Base-by-base conservation (phyloP, 1,140 invertebrate genomes). In the Palaemon carinicauda region DNA sequence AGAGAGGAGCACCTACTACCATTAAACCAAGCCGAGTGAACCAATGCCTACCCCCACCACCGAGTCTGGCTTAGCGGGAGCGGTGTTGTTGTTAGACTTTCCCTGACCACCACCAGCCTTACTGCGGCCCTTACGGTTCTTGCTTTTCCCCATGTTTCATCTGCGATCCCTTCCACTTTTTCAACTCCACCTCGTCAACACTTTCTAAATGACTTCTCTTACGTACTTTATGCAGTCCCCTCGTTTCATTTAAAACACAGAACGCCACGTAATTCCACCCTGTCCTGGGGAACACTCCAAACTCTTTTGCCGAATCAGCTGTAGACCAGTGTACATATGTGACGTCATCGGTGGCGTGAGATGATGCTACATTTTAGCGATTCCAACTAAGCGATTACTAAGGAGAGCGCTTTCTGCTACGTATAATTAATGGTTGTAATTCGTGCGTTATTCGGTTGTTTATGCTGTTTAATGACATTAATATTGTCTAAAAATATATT, bases 31-130 rank as follows among this genome's bases (percentile, higher is more conserved):
- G 41, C 41, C 41, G 41, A 41, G 41, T 9, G 41, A 73, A 75
- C 73, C 73, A 75, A 75, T 75, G 73, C 73, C 73, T 75, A 75
- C 73, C 73, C 73, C 73, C 73, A n/a, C 33, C 33, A 75, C 73
- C 31, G 73, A 21, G 73, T 75, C 73, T 51, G 73, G 73, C 73
- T 75, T 73, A 73, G 29, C 19, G 73, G 73, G 73, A 75, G 73
- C 27, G 31, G 29, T 50, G 41, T 41, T 41, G 33, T 75, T 51
- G 19, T 41, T 41, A 41, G 41, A 41, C 41, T 41, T 41, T 41
- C 41, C 41, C 41, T 41, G 41, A 41, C 41, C 41, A 41, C 73
- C 33, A 19, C 73, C 73, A 51, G 73, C 19, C 73, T 75, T 75
- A 75, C 73, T 75, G 33, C 73, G 73, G 73, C 73, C 33, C 24